Evolutionary conservation across 2,113 vertebrate species (phyloP).

Genomic region (Hucho hucho): DNA sequence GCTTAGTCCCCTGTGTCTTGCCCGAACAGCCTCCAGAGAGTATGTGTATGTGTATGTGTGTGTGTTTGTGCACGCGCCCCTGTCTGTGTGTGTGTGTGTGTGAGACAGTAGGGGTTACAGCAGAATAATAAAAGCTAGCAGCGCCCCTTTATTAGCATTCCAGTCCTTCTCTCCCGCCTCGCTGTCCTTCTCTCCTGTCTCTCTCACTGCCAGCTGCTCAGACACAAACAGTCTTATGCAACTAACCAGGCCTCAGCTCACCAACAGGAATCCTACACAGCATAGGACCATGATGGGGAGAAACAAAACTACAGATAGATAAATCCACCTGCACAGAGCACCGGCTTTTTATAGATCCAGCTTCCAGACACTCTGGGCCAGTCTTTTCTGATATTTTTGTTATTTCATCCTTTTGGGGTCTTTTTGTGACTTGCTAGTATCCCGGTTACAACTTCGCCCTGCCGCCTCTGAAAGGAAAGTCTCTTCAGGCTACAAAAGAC

Average conservation of each 20-base stretch:
- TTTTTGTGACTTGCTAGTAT: constrained; percentile 23
- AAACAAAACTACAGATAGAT: background rate
- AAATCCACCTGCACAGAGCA: background rate
- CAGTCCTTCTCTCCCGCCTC: constrained; percentile 36
- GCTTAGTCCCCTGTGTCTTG: constrained; percentile 48
- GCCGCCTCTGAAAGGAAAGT: constrained; percentile 26
- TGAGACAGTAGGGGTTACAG: constrained; percentile 28
- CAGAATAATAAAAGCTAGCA: constrained; percentile 54
- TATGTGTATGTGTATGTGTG: constrained; percentile 20
- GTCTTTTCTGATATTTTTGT: background rate
- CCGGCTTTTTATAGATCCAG: constrained; percentile 24
- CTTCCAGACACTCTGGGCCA: constrained; percentile 27
- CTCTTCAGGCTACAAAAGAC: constrained; percentile 39
- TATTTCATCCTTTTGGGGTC: constrained; percentile 4
- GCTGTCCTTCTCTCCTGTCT: constrained; percentile 18
- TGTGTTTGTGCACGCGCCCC: constrained; percentile 24
- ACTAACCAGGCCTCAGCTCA: constrained; percentile 26
- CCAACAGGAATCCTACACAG: constrained; percentile 17
- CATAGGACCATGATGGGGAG: background rate
- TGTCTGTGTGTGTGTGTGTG: constrained; percentile 17
- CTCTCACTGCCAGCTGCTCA: constrained; percentile 4
- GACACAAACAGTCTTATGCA: constrained; percentile 24
- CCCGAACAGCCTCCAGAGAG: constrained; percentile 37
- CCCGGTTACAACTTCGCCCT: constrained; percentile 32
- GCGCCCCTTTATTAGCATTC: constrained; percentile 60